Evolutionary conservation across 2,888 invertebrate genomes (phyloP).

Genomic region (Xanthia togata): DNA sequence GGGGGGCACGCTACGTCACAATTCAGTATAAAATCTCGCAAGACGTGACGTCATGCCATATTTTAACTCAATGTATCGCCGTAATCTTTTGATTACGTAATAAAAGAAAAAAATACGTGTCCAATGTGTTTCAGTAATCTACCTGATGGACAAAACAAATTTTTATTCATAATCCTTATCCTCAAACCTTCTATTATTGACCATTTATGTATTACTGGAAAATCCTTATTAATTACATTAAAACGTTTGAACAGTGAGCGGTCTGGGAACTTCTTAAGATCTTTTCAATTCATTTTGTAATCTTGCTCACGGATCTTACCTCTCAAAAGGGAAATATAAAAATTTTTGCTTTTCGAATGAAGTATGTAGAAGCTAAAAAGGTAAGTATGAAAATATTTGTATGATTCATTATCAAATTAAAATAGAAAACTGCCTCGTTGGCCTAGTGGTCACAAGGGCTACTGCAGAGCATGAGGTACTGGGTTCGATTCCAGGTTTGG

Average conservation of each 20-base stretch:
- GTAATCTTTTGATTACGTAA: no score
- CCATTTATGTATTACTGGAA: neutral
- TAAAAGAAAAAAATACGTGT: no score
- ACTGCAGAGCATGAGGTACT: no score
- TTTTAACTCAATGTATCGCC: no score
- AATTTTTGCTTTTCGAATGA: neutral
- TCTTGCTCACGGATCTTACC: no score
- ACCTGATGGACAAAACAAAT: neutral
- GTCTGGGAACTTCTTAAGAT: neutral
- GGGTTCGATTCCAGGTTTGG: no score
- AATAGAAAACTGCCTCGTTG: neutral
- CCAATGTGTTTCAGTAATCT: no score
- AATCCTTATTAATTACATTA: neutral
- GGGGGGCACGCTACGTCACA: no score
- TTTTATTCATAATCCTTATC: neutral
- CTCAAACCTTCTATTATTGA: neutral
- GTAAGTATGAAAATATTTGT: neutral
- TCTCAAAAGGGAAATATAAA: constrained; percentile 15
- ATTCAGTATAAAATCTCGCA: no score
- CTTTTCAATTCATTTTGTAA: constrained; percentile 13
- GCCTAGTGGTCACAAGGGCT: no score
- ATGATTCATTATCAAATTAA: neutral
- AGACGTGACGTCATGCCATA: no score
- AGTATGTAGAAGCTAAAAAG: neutral
- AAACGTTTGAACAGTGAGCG: neutral